Conservation (phyloP, 2,888 invertebrate species). For the Hymenopus coronatus region DNA sequence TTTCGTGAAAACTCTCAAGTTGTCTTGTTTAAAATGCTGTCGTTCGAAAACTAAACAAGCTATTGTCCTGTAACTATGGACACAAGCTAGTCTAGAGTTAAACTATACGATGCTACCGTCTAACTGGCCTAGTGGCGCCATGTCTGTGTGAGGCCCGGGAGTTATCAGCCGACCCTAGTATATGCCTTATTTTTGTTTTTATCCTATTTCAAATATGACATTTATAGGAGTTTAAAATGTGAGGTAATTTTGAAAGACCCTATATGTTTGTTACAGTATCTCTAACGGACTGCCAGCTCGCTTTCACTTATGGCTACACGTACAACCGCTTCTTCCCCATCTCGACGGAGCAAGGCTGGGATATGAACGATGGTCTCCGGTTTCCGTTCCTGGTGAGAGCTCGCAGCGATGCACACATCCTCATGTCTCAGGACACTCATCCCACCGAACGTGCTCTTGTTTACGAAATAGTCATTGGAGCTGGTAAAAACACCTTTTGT, state of each 20-base stretch:
- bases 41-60: no score
- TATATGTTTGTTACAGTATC: not conserved
- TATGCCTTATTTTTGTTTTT: no score
- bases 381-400: conserved; percentile 67
- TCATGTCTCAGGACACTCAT: conserved; percentile 55
- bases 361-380: conserved; percentile 39
- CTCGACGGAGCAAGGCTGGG: not conserved
- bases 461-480: conserved; percentile 70
- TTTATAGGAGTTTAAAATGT: no score
- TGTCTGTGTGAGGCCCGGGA: no score
- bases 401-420: conserved; percentile 66
- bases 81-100: no score
- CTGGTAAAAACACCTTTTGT: conserved; percentile 67
- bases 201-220: no score
- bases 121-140: no score
- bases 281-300: conserved; percentile 7
- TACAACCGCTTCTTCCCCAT: conserved; percentile 27
- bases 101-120: no score
- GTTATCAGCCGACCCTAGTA: no score
- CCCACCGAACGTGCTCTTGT: conserved; percentile 55
- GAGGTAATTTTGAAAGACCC: not conserved
- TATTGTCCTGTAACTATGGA: no score
- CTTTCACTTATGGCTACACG: conserved; percentile 24
- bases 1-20: no score
- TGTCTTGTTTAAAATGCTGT: no score